These are phyloP conservation scores for Nothobranchius furzeri DNA, from an alignment of 2,113 vertebrate genomes.

Conservation along the genomic window DNA sequence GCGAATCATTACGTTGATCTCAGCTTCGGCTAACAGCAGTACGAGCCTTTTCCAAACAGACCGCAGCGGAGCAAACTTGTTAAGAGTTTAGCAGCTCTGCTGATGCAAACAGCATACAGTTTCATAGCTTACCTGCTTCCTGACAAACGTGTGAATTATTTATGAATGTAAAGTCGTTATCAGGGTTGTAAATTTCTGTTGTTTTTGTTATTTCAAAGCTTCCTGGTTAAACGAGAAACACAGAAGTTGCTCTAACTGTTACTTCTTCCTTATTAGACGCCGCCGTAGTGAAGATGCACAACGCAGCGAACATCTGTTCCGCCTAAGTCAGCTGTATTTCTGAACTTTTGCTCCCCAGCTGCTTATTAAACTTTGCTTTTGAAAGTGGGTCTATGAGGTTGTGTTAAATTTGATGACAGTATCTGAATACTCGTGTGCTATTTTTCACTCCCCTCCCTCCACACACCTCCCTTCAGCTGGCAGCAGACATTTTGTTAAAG, in stretches of 20 bases:
- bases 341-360: conserved; percentile 25
- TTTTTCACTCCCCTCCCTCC: conserved; percentile 48
- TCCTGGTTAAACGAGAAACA: background rate
- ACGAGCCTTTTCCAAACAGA: background rate
- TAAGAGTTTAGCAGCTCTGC: background rate
- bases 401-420: conserved; percentile 42
- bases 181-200: background rate
- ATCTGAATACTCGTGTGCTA: conserved; percentile 44
- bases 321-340: background rate
- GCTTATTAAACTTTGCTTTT: conserved; percentile 42
- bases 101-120: background rate
- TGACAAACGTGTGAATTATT: background rate
- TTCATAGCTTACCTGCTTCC: background rate
- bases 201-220: background rate
- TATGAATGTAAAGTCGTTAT: background rate
- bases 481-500: conserved; percentile 52
- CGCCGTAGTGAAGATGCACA: background rate
- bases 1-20: background rate
- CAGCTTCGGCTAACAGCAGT: background rate
- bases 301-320: background rate
- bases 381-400: conserved; percentile 12
- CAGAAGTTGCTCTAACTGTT: background rate
- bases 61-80: background rate
- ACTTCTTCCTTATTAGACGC: background rate
- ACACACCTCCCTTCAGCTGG: conserved; percentile 39